A percentile compares a stretch with the other conserved stretches of the same genome.
These are phyloP conservation scores for Sesia apiformis DNA, from an alignment of 2,888 invertebrate species.

Conservation along the genomic window DNA sequence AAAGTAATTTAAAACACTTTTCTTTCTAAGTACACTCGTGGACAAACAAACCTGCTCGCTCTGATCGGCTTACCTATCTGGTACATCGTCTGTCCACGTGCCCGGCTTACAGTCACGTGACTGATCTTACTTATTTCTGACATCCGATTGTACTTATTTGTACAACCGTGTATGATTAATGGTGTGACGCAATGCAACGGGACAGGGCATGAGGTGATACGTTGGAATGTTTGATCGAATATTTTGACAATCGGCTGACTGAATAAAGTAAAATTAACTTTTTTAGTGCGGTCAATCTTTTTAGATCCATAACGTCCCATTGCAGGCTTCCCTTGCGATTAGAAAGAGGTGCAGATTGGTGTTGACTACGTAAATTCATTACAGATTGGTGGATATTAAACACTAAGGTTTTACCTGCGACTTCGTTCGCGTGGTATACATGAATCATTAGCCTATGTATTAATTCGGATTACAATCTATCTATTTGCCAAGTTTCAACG, in stretches of 20 bases:
- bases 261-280: too few species aligned
- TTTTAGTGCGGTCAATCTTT: too few species aligned
- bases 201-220: slow-evolving; percentile 7
- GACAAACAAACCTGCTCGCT: slow-evolving; percentile 32
- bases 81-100: slow-evolving; percentile 46
- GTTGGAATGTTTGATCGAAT: background rate
- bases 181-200: slow-evolving; percentile 33
- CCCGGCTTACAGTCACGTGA: slow-evolving; percentile 32
- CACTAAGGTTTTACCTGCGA: too few species aligned
- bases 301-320: too few species aligned
- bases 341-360: too few species aligned
- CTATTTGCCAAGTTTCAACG: too few species aligned
- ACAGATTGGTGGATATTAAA: too few species aligned
- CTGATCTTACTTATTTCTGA: slow-evolving; percentile 10
- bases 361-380: too few species aligned
- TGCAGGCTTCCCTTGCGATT: too few species aligned
- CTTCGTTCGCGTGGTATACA: too few species aligned
- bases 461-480: too few species aligned
- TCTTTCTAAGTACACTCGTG: slow-evolving; percentile 20
- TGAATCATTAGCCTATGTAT: too few species aligned
- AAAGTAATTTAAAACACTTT: background rate
- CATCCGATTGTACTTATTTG: slow-evolving; percentile 47
- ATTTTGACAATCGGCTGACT: background rate
- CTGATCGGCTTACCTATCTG: slow-evolving; percentile 56
- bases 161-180: slow-evolving; percentile 16